Conservation (phyloP, 1,140 invertebrate genomes). For the Drosophila pseudoobscura region DNA sequence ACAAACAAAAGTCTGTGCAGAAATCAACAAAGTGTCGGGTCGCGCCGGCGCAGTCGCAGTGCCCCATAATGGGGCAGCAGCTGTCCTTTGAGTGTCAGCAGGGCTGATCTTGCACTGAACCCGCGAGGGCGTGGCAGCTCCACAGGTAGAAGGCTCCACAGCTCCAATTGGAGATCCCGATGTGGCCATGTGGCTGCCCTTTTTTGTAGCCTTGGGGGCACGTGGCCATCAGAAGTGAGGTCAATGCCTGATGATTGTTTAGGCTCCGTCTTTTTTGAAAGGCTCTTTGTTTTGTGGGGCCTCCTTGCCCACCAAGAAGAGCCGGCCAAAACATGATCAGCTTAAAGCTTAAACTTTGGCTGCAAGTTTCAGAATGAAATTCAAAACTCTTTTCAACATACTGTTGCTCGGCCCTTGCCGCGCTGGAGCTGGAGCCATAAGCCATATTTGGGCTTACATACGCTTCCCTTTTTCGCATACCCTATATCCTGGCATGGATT, state of each 20-base stretch:
- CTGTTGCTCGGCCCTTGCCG: too few species aligned
- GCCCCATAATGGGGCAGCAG: slow-evolving; percentile 51
- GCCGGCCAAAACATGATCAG: too few species aligned
- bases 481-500: too few species aligned
- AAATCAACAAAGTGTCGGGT: slow-evolving; percentile 68
- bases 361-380: too few species aligned
- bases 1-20: slow-evolving; percentile 39
- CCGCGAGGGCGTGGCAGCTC: slow-evolving; percentile 50
- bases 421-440: too few species aligned
- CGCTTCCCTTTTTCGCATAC: too few species aligned
- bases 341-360: too few species aligned
- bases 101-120: slow-evolving; percentile 48
- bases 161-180: too few species aligned
- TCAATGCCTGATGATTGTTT: slow-evolving; percentile 48
- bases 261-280: neutral
- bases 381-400: too few species aligned
- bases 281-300: neutral
- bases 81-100: slow-evolving; percentile 56
- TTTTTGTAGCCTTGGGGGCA: slow-evolving; percentile 57
- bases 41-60: neutral
- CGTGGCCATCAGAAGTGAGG: slow-evolving; percentile 48
- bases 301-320: neutral
- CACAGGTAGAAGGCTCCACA: slow-evolving; percentile 34
- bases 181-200: too few species aligned
- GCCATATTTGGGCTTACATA: too few species aligned